Base-by-base conservation (phyloP, 2,797 vertebrate genomes). In the Leptatherina wallacei region DNA sequence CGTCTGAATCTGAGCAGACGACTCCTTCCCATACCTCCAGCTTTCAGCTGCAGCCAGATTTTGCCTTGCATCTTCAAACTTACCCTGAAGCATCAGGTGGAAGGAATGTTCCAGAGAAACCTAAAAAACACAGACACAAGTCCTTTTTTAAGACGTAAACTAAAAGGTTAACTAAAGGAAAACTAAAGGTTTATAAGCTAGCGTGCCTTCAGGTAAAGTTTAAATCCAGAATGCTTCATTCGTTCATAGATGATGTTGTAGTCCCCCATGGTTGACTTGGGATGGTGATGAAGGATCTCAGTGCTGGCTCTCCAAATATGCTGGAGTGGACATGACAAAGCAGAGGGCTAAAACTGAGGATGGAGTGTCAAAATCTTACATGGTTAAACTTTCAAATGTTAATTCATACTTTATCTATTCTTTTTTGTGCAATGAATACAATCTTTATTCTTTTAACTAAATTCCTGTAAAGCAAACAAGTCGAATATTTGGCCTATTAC, bases 231-330 rank as follows among this genome's bases (percentile, higher is more conserved):
- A 81, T 96, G 95, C 88, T 99, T 99, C 91, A 99, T 95, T 32
- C 87, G 92, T 74, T 98, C 96, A 33, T 95, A 95, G 81, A 99
- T 96, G 76, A 67, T 81, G 71, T 77, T 97, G 81, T 96, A 94
- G 58, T 96, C 94, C 14, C 94, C 94, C 69, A 94, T 14, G 1
- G 35, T 95, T 81, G 95, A 93, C 22, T 88, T 92, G 7, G 96
- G 95, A 82, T 94, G 95, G 84, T 97, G 94, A 63, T 94, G 95
- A 14, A 99, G 88, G 85, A 99, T 95, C 92, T 97, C 96, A n/a
- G 88, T 91, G 85, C 96, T 94, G 13, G 96, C 64, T 90, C 94
- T 96, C 97, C 97, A 98, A 87, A 96, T 86, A 0, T 94, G 76
- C 98, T 99, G 62, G 74, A 32, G 77, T 52, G 1, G 8, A 44